Evolutionary conservation across 2,113 vertebrate genomes (phyloP).

Genomic region (Psilopsiagon aurifrons): DNA sequence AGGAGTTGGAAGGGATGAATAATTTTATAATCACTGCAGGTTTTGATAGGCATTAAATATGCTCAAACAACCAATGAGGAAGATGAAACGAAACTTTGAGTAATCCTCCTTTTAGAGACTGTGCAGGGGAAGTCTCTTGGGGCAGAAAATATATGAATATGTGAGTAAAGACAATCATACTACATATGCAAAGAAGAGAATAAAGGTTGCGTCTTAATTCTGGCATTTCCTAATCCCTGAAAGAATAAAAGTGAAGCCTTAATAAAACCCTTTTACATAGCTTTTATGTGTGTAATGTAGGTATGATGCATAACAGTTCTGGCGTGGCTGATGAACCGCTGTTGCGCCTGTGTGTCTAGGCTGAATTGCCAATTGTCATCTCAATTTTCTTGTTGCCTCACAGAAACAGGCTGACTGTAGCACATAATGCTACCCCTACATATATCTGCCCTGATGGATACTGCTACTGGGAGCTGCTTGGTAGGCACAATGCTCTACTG

Average conservation of each 20-base stretch:
- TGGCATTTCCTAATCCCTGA: neutral
- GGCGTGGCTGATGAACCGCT: neutral
- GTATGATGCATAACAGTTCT: neutral
- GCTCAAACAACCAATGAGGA: neutral
- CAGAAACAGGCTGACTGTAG: neutral
- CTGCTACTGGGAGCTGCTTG: neutral
- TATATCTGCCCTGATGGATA: neutral
- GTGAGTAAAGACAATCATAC: neutral
- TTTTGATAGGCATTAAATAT: slow-evolving; percentile 25
- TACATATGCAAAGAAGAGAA: neutral
- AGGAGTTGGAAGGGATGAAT: slow-evolving; percentile 1
- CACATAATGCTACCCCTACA: neutral
- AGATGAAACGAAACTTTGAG: slow-evolving; percentile 21
- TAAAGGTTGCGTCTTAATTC: neutral
- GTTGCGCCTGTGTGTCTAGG: neutral
- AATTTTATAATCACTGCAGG: neutral
- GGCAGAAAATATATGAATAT: neutral
- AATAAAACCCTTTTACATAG: neutral
- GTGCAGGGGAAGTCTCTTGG: neutral
- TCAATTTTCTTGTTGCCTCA: neutral
- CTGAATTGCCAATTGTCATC: neutral
- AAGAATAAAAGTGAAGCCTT: neutral
- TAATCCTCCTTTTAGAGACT: neutral
- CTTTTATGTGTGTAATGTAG: neutral
- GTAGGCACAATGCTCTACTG: neutral